phyloP scores from a whole-genome alignment of 2,888 invertebrate genomes.

The Agrotis ipsilon region DNA sequence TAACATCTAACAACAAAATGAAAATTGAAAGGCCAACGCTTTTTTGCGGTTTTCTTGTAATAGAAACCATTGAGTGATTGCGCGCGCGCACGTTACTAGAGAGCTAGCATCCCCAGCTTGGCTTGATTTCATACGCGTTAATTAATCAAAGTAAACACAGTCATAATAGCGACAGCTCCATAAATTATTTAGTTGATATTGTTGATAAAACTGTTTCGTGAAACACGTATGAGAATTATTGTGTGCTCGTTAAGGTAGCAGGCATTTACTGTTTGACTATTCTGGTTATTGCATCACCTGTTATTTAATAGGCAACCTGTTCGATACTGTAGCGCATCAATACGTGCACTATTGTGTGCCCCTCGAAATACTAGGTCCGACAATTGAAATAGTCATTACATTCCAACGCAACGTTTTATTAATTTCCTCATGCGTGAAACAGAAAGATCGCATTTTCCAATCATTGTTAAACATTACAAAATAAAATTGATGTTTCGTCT shows the following conservation, averaged over 20 bases:
- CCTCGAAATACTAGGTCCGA: conserved; percentile 24
- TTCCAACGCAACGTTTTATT: conserved; percentile 37
- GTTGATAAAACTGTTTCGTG: conserved; percentile 22
- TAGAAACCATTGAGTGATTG: conserved; percentile 59
- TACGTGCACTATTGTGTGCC: conserved; percentile 29
- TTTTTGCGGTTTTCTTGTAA: conserved; percentile 20
- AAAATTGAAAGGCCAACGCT: conserved; percentile 13
- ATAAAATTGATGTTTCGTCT: conserved; percentile 26
- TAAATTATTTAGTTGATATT: conserved; percentile 23
- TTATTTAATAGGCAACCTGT: conserved; percentile 50
- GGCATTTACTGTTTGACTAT: conserved; percentile 23
- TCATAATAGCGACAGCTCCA: conserved; percentile 13
- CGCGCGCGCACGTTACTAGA: conserved; percentile 43
- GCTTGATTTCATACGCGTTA: conserved; percentile 31
- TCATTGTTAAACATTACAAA: conserved; percentile 30
- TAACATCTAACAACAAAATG: conserved; percentile 16
- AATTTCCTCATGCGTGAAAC: conserved; percentile 36
- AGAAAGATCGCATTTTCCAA: conserved; percentile 26
- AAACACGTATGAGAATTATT: conserved; percentile 6
- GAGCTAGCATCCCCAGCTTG: conserved; percentile 51
- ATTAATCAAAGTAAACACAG: conserved; percentile 18
- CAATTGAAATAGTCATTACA: conserved; percentile 35
- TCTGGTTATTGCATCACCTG: conserved; percentile 46
- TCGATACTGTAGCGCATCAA: conserved; percentile 29
- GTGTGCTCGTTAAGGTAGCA: conserved; percentile 20